A percentile compares a stretch with the other conserved stretches of the same genome.
phyloP scores from a whole-genome alignment of 1,140 invertebrate species.

The Polyergus mexicanus region DNA sequence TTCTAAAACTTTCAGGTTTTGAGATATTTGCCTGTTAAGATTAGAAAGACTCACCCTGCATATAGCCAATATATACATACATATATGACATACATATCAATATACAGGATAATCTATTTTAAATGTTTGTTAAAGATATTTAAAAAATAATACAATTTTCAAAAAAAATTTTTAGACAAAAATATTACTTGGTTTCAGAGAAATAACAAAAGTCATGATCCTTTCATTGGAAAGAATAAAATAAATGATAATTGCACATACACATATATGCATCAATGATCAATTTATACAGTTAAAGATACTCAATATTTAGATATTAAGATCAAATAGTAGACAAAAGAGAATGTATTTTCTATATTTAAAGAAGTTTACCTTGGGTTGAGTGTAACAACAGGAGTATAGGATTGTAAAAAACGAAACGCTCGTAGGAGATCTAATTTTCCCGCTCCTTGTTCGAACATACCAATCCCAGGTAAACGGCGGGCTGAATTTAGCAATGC shows the following conservation, averaged over 20 bases:
- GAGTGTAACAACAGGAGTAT: slow-evolving; percentile 83
- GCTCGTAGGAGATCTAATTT: slow-evolving; percentile 94
- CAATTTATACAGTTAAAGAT: not conserved
- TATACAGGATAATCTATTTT: not conserved
- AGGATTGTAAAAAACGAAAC: slow-evolving; percentile 82
- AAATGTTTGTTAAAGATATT: not conserved
- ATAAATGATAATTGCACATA: no score
- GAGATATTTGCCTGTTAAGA: no score
- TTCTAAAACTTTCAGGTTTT: no score
- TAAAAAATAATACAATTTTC: no score
- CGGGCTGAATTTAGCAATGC: slow-evolving; percentile 95
- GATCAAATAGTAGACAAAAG: not conserved
- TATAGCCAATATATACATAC: no score
- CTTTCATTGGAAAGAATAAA: no score
- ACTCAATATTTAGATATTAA: slow-evolving; percentile 43
- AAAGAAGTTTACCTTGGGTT: slow-evolving; percentile 87
- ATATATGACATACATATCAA: no score
- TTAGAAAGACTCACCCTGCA: no score
- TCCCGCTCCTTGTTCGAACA: slow-evolving; percentile 99
- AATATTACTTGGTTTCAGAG: no score
- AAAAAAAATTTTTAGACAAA: no score
- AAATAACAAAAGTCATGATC: no score
- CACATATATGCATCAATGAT: no score
- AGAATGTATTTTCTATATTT: not conserved
- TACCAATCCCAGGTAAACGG: slow-evolving; percentile 94